These are phyloP conservation scores for Oophaga pumilio DNA, from an alignment of 2,113 vertebrate genomes.

Conservation along the genomic window DNA sequence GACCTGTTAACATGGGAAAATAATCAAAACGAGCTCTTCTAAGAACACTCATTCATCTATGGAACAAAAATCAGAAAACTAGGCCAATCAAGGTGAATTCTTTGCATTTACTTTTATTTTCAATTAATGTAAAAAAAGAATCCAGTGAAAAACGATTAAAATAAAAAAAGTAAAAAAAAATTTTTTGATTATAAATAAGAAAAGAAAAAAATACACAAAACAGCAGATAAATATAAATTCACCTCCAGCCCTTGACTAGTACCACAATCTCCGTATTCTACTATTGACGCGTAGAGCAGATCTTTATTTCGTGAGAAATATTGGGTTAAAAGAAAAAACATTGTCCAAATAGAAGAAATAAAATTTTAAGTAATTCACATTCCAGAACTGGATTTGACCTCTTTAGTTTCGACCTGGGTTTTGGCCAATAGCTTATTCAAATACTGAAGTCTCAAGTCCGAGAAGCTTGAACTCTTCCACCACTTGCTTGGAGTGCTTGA, in stretches of 20 bases:
- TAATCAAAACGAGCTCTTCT: too few relatives aligned
- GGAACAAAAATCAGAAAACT: too few relatives aligned
- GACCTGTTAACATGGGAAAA: too few relatives aligned
- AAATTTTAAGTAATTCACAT: background rate
- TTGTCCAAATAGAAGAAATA: background rate
- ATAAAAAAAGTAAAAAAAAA: background rate
- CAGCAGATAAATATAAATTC: background rate
- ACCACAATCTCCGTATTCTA: background rate
- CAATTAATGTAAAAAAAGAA: too few relatives aligned
- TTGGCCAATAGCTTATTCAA: constrained; percentile 64
- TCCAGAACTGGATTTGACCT: background rate
- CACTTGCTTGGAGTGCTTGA: constrained; percentile 74
- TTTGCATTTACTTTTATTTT: too few relatives aligned
- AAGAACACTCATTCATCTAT: too few relatives aligned
- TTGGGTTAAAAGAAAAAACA: background rate
- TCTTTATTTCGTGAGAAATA: background rate
- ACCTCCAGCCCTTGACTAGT: background rate
- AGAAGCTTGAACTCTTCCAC: constrained; percentile 75
- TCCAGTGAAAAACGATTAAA: too few relatives aligned
- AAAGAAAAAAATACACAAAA: background rate
- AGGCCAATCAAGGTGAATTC: too few relatives aligned
- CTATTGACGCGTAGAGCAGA: background rate
- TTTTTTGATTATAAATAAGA: background rate
- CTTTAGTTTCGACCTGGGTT: background rate
- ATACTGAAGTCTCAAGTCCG: constrained; percentile 70